Base-by-base conservation (phyloP, 2,113 vertebrate species). In the Gymnorhina tibicen region DNA sequence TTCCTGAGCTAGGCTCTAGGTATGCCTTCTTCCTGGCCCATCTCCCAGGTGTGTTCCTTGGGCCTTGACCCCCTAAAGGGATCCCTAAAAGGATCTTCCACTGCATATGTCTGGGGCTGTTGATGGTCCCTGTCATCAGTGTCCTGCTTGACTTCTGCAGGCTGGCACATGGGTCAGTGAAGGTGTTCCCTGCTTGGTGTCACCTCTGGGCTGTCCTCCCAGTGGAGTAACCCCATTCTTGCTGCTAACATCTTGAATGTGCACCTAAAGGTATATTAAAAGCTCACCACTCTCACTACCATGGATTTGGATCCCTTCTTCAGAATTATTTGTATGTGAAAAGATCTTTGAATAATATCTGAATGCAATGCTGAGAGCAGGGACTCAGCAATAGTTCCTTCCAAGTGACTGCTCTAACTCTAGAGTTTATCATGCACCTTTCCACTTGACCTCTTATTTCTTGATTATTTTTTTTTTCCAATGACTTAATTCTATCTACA, bases 151-250 rank as follows among this genome's bases (percentile, higher is more conserved):
- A 11, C 19, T 39, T 67, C 44, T 59, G 8, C 1, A 2, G 37
- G 22, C 26, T 42, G 46, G 4, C 1, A 1, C 33, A 3, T 6
- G 7, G 16, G 18, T 49, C 60, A 88, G 0, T 30, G 41, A 44
- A n/a, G 17, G 13, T 18, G 5, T 46, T 75, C 9, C 18, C 22
- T 63, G 21, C 17, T 41, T 55, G 15, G 9, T 13, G 10, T 72
- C 13, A 55, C 2, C 11, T 18, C 5, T 59, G 49, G 11, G 23
- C 66, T 73, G 6, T 75, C 10, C 1, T 9, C 0, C 2, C 4
- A 0, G 0, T 72, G 28, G 8, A 72, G 3, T 63, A 67, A 62
- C 6, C 4, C 3, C 1, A 0, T 41, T 59, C 32, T 49, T 60
- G 14, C 13, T 49, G 13, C 16, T 58, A 41, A 53, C 23, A 88